Evolutionary conservation across 2,797 vertebrate species (phyloP).

Genomic region (Myioborus melanocephalus): DNA sequence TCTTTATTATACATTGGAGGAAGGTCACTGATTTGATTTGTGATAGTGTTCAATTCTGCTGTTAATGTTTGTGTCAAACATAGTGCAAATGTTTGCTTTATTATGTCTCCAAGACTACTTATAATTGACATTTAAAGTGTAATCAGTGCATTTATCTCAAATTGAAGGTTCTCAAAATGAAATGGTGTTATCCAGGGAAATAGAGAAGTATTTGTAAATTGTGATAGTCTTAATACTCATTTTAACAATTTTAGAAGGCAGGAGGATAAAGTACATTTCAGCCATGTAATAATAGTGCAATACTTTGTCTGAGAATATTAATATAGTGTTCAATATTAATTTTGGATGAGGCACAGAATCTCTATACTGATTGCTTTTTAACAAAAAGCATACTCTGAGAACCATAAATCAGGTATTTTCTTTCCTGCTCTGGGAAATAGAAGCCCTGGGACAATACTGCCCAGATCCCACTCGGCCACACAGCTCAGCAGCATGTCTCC

Average conservation of each 20-base stretch:
- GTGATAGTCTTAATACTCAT: neutral
- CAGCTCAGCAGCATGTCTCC: neutral
- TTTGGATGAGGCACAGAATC: neutral
- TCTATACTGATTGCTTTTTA: neutral
- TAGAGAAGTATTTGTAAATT: neutral
- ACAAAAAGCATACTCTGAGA: neutral
- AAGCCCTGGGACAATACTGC: neutral
- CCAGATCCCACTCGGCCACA: neutral
- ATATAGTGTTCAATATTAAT: neutral
- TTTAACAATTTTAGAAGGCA: neutral
- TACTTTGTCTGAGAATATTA: neutral
- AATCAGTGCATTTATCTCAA: conserved; percentile 29
- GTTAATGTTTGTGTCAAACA: conserved; percentile 12
- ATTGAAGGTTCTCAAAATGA: neutral
- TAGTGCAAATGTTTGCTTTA: neutral
- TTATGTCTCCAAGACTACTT: neutral
- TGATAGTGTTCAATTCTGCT: conserved; percentile 2
- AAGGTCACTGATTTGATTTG: conserved; percentile 62
- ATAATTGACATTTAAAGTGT: conserved; percentile 38
- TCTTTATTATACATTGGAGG: conserved; percentile 17
- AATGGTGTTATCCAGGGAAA: neutral
- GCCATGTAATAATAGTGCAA: neutral
- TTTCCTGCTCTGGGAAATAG: neutral
- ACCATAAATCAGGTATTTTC: neutral
- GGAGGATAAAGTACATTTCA: neutral